These are phyloP conservation scores for Dastarcus helophoroides DNA, from an alignment of 2,888 invertebrate species.

Conservation along the genomic window DNA sequence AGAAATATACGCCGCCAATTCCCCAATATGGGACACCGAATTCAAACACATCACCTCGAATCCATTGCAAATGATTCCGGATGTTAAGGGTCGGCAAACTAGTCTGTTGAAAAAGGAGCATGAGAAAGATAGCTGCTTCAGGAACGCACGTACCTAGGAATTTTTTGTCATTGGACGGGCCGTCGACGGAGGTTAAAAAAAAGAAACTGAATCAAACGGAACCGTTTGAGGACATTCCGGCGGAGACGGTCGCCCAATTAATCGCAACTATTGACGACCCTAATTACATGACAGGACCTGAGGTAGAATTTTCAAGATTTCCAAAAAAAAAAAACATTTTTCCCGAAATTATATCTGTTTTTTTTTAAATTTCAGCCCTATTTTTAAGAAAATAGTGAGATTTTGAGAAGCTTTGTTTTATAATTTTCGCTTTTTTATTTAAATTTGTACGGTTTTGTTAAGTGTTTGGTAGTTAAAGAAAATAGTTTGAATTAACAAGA, in stretches of 20 bases:
- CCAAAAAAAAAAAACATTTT: no score
- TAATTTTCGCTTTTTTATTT: background rate
- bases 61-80: no score
- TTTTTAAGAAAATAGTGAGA: no score
- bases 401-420: no score
- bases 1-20: slow-evolving; percentile 73
- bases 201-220: slow-evolving; percentile 36
- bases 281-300: slow-evolving; percentile 72
- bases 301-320: slow-evolving; percentile 40
- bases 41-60: slow-evolving; percentile 64
- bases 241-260: slow-evolving; percentile 69
- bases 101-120: no score
- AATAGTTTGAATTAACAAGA: no score
- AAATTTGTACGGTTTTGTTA: background rate
- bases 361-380: no score
- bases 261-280: slow-evolving; percentile 75
- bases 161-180: slow-evolving; percentile 20
- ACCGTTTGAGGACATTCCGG: slow-evolving; percentile 60
- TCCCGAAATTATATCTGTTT: no score
- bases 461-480: no score
- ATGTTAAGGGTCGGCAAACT: no score
- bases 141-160: no score
- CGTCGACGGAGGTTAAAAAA: slow-evolving; percentile 34
- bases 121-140: no score
- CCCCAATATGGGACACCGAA: slow-evolving; percentile 90